A percentile compares a stretch with the other conserved stretches of the same genome.
Conservation (phyloP, 2,113 vertebrate species). For the Cheirogaleus medius region DNA sequence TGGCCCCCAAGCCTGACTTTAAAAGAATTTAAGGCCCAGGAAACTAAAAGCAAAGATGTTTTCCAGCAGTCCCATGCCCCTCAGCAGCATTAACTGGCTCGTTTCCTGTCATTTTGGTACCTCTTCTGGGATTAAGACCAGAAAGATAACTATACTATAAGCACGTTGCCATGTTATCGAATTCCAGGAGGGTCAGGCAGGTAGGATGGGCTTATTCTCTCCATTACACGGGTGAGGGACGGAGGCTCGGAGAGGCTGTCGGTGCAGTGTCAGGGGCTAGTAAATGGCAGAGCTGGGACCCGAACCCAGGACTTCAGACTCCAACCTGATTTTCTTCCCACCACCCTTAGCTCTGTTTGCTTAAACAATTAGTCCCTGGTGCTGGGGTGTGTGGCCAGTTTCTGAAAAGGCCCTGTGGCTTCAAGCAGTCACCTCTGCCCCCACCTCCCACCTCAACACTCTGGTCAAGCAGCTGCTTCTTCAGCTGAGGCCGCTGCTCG, state of each 20-base stretch:
- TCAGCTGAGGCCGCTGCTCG: not conserved
- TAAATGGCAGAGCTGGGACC: not conserved
- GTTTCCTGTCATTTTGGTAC: not conserved
- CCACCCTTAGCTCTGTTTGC: not conserved
- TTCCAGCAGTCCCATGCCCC: not conserved
- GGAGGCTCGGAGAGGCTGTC: not conserved
- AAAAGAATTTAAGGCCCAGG: not conserved
- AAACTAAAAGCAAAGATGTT: not conserved
- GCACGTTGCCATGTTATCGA: not conserved
- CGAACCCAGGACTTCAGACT: too few relatives aligned
- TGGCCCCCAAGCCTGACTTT: not conserved
- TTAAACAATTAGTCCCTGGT: not conserved
- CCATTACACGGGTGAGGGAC: not conserved
- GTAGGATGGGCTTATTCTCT: not conserved
- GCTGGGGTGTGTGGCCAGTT: not conserved
- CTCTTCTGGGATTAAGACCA: not conserved
- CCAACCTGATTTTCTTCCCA: not conserved
- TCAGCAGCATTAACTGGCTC: not conserved
- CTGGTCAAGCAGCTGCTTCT: too few relatives aligned
- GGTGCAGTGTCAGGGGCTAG: not conserved
- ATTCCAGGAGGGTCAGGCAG: not conserved
- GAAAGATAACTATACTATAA: fast-evolving
- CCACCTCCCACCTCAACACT: not conserved
- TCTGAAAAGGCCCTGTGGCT: not conserved
- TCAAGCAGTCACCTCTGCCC: not conserved